Percentiles rank a stretch among this genome's conserved stretches.
Conservation (phyloP, 2,888 invertebrate genomes). For the Masnerella sp. region DNA sequence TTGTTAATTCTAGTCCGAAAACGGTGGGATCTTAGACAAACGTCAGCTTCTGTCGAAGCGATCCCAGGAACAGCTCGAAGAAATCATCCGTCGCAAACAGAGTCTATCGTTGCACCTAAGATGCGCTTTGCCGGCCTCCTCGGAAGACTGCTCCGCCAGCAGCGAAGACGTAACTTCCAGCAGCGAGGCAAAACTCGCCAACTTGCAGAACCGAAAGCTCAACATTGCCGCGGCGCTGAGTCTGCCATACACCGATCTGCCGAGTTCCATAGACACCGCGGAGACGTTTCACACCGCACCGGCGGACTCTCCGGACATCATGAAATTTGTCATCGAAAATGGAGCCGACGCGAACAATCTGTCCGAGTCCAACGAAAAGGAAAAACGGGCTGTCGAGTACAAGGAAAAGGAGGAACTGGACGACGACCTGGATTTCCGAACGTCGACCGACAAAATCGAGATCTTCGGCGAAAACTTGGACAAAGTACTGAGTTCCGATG, state of each 20-base stretch:
- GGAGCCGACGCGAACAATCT: too few species aligned
- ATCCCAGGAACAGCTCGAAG: slow-evolving; percentile 79
- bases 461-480: slow-evolving; percentile 40
- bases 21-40: slow-evolving; percentile 72
- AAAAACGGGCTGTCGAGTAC: slow-evolving; percentile 38
- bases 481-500: slow-evolving; percentile 35
- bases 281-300: slow-evolving; percentile 89
- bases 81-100: slow-evolving; percentile 79
- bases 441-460: slow-evolving; percentile 61
- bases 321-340: slow-evolving; percentile 45
- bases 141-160: slow-evolving; percentile 64
- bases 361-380: slow-evolving; percentile 28
- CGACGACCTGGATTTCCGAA: slow-evolving; percentile 62
- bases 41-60: slow-evolving; percentile 77
- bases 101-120: slow-evolving; percentile 85
- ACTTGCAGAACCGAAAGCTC: slow-evolving; percentile 71
- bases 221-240: slow-evolving; percentile 73
- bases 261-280: slow-evolving; percentile 78
- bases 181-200: slow-evolving; percentile 67
- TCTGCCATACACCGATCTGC: slow-evolving; percentile 68
- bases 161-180: slow-evolving; percentile 67
- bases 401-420: slow-evolving; percentile 54
- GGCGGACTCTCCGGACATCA: slow-evolving; percentile 78
- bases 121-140: slow-evolving; percentile 79
- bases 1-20: too few species aligned